Evolutionary conservation across 2,113 vertebrate species (phyloP).

Genomic region (Macaca nemestrina): DNA sequence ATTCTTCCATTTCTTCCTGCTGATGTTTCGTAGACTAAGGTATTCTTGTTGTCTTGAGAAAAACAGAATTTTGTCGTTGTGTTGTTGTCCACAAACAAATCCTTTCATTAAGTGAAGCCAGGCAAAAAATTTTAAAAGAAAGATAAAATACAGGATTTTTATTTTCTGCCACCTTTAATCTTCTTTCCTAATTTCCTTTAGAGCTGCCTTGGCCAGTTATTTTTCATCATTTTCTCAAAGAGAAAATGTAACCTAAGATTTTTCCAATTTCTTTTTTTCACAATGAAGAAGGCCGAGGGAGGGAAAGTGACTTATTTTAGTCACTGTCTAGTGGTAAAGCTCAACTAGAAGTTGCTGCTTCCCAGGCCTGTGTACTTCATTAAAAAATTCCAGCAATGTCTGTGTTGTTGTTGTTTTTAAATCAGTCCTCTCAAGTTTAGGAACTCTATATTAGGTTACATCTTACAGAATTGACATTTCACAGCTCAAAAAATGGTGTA

Average conservation of each 20-base stretch:
- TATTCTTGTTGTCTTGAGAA: background rate
- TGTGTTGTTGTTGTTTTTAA: background rate
- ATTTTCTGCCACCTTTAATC: background rate
- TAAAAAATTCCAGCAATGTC: background rate
- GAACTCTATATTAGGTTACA: background rate
- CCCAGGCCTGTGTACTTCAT: background rate
- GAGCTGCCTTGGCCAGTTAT: background rate
- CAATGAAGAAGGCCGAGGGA: background rate
- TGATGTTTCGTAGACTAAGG: background rate
- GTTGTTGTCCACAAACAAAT: background rate
- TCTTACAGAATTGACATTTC: background rate
- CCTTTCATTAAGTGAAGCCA: slow-evolving; percentile 2
- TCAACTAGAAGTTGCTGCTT: background rate
- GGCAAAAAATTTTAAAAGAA: background rate
- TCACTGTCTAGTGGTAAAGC: background rate
- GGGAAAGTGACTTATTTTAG: background rate
- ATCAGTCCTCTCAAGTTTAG: background rate
- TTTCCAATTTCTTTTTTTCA: background rate
- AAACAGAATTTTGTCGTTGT: background rate
- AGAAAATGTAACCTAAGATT: background rate
- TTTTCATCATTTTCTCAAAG: slow-evolving; percentile 30
- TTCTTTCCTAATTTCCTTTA: background rate
- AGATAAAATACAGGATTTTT: background rate
- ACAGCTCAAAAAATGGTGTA: background rate
- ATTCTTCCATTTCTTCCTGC: background rate